Evolutionary conservation across 2,113 vertebrate genomes (phyloP).

Genomic region (Capreolus pygargus): DNA sequence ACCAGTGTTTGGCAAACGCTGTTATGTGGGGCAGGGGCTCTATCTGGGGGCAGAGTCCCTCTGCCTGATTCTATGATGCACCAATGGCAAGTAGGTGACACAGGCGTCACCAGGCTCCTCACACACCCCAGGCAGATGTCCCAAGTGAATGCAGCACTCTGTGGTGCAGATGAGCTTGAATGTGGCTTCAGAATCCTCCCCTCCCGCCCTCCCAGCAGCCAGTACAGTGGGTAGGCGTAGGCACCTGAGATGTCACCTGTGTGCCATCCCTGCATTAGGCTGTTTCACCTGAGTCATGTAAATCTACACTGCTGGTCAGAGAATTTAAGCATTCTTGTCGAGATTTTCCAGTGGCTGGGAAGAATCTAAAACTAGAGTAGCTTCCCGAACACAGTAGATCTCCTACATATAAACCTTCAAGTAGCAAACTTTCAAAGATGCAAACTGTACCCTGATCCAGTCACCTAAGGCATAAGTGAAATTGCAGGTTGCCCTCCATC

Average conservation of each 20-base stretch:
- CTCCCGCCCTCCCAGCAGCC: background rate
- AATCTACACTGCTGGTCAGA: background rate
- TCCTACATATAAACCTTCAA: background rate
- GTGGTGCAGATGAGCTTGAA: background rate
- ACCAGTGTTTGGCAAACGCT: background rate
- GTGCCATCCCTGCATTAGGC: constrained; percentile 6
- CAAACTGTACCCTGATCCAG: background rate
- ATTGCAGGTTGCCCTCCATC: background rate
- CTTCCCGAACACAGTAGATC: constrained; percentile 33
- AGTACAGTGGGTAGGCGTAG: background rate
- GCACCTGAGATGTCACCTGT: background rate
- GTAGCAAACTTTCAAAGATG: background rate
- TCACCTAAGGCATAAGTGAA: background rate
- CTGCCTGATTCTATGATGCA: background rate
- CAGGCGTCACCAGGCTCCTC: background rate
- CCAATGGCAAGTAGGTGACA: background rate
- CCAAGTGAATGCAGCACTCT: background rate
- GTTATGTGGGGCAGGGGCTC: background rate
- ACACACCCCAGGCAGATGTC: background rate
- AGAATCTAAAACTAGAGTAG: background rate
- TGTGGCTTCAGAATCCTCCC: background rate
- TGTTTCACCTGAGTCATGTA: background rate
- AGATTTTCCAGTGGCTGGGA: background rate
- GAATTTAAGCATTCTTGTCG: background rate
- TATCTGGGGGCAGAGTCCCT: background rate